Evolutionary conservation across 2,113 vertebrate genomes (phyloP), one percentile per base, ranked within the genome.

Genomic region (Paramormyrops kingsleyae): DNA sequence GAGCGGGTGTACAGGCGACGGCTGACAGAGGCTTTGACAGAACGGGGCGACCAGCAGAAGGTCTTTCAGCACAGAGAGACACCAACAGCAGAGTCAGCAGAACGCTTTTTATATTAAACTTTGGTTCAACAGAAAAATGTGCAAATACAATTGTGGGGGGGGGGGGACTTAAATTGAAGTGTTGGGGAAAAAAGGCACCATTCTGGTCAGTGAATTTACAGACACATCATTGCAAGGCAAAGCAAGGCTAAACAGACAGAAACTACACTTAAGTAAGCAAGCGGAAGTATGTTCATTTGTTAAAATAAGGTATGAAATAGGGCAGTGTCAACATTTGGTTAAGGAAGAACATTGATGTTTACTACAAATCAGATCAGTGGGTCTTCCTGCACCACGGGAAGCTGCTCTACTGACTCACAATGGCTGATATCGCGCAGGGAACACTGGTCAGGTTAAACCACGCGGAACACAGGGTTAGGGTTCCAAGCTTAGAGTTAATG

Each of bases 101-200:
- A 21, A 47, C 4, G 83, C 24, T 84, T 47, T 84, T 84, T 47
- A 47, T 87, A 56, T 56, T 56, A 53, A 56, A 87, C 85, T 87
- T 87, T 87, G 47, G 85, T 87, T 53, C 17, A 35, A 87, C 50
- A 52, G 24, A 85, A 86, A 19, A 87, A 53, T 56, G 85, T 53
- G 49, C 47, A 87, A 87, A 87, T 35, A 39, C 5, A 87, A 56
- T 19, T 8, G 24, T 47, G 21, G 42, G 47, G 47, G 10, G 49
- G 1, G 2, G 8, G 1, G 5, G 5, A n/a, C 19, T 86, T 35
- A 15, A 2, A 35, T 9, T 8, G 12, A 50, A 50, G 2, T 50
- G 44, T n/a, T 46, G n/a, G 24, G 9, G 27, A 52, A 53, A 83
- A 84, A 47, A 17, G 19, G 35, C 39, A 47, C 80, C 39, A 47